Percentiles rank a stretch among this genome's conserved stretches.
Evolutionary conservation across 2,113 vertebrate species (phyloP).

Genomic region (Prunella fulvescens): DNA sequence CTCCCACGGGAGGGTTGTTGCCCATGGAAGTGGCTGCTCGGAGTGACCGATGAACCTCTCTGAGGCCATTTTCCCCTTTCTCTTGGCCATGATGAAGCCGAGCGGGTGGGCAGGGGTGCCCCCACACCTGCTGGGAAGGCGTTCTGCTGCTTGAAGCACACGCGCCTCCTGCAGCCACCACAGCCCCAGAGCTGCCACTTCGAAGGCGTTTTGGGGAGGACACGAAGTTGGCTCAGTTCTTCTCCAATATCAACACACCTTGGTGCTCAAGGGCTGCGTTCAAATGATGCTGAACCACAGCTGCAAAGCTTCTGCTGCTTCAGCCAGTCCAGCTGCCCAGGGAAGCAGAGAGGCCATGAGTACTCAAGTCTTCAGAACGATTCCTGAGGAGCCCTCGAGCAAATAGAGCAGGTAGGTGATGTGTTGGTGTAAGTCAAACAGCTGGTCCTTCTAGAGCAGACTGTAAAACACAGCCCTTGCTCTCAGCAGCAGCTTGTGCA

Average conservation of each 20-base stretch:
- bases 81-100: background rate
- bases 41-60: rapidly evolving
- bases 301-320: background rate
- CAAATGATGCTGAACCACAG: rapidly evolving
- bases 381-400: rapidly evolving
- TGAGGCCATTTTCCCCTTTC: rapidly evolving
- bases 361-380: background rate
- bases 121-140: rapidly evolving
- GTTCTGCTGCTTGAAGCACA: rapidly evolving
- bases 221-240: rapidly evolving
- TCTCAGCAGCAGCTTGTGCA: background rate
- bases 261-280: rapidly evolving
- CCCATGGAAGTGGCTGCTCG: rapidly evolving
- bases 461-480: rapidly evolving
- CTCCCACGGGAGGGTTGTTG: rapidly evolving
- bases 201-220: rapidly evolving
- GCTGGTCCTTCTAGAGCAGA: background rate
- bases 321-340: background rate
- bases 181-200: rapidly evolving
- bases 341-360: background rate
- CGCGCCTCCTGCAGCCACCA: rapidly evolving
- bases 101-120: background rate
- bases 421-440: background rate
- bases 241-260: no score
- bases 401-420: background rate